These are phyloP conservation scores for Cuniculus paca DNA, from an alignment of 2,797 vertebrate genomes.

Conservation along the genomic window DNA sequence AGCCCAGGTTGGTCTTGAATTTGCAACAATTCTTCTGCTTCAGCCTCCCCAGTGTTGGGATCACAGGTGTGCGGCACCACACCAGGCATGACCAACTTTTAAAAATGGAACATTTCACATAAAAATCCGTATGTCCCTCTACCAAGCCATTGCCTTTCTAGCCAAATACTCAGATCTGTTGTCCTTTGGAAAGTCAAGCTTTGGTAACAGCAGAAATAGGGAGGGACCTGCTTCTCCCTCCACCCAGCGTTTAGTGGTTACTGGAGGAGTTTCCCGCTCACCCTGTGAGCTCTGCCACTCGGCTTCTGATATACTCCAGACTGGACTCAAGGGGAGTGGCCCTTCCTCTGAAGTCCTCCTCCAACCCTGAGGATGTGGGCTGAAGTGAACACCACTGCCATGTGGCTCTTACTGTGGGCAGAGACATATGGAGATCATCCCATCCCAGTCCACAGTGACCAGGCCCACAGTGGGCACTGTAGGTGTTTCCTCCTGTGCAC, in stretches of 20 bases:
- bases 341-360: conserved; percentile 54
- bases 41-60: too few relatives aligned
- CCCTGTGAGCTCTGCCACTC: neutral
- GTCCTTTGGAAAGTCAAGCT: neutral
- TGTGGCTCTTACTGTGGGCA: neutral
- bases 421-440: neutral
- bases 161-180: neutral
- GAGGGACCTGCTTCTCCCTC: neutral
- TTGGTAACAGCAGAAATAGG: neutral
- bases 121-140: neutral
- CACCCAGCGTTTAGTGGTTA: neutral
- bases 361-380: neutral
- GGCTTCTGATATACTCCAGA: neutral
- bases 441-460: neutral
- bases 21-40: too few relatives aligned
- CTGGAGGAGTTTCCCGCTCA: neutral
- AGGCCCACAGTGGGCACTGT: neutral
- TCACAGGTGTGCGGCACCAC: too few relatives aligned
- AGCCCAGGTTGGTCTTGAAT: too few relatives aligned
- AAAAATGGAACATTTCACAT: conserved; percentile 32
- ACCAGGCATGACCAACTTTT: neutral
- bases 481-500: neutral
- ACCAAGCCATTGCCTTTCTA: neutral
- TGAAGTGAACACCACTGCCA: neutral
- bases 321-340: conserved; percentile 35